Conservation (phyloP, 2,113 vertebrate genomes). For the Thunnus thynnus region DNA sequence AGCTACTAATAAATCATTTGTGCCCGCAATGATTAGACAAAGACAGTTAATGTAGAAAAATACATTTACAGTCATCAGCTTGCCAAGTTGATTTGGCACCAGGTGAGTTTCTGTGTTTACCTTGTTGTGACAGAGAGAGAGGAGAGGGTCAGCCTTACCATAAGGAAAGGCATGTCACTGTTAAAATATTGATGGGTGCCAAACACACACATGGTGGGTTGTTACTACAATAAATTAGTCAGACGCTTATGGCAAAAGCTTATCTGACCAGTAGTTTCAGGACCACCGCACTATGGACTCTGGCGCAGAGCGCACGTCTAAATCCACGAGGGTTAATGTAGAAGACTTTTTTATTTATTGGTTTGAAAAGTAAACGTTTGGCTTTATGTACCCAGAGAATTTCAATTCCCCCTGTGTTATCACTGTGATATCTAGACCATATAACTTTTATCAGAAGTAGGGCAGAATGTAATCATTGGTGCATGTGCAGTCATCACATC, state of each 20-base stretch:
- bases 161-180: background rate
- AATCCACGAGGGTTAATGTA: background rate
- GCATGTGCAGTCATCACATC: slow-evolving; percentile 24
- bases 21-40: background rate
- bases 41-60: background rate
- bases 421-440: slow-evolving; percentile 1
- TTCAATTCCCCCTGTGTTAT: background rate
- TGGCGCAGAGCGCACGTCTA: slow-evolving; percentile 28
- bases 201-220: background rate
- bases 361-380: background rate
- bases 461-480: slow-evolving; percentile 44
- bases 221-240: background rate
- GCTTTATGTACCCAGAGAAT: background rate
- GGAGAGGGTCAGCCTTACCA: background rate
- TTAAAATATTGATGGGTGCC: background rate
- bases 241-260: background rate
- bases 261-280: slow-evolving; percentile 40
- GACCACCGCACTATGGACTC: slow-evolving; percentile 47
- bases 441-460: slow-evolving; percentile 60
- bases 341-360: background rate
- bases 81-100: background rate
- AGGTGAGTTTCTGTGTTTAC: background rate
- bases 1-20: background rate
- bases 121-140: background rate
- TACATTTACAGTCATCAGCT: background rate